phyloP scores from a whole-genome alignment of 2,113 vertebrate species.

The Actinemys pallida region DNA sequence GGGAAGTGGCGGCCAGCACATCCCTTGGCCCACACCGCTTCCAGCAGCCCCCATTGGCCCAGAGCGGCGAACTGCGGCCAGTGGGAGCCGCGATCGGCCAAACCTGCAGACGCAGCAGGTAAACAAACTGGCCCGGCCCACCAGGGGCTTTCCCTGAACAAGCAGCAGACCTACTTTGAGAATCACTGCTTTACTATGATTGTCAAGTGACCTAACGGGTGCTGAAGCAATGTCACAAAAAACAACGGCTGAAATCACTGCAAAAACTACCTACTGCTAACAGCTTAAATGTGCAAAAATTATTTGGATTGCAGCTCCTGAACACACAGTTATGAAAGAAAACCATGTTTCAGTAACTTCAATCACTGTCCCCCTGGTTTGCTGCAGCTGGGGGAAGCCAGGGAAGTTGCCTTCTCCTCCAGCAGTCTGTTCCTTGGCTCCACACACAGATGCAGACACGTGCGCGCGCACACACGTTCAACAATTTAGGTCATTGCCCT shows the following conservation, averaged over 20 bases:
- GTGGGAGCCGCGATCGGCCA: too few relatives aligned
- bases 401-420: not conserved
- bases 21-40: too few relatives aligned
- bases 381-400: not conserved
- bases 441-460: too few relatives aligned
- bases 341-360: not conserved
- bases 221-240: conserved; percentile 25
- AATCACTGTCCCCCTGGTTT: rapidly evolving
- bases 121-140: too few relatives aligned
- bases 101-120: too few relatives aligned
- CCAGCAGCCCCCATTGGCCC: too few relatives aligned
- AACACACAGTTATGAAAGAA: not conserved
- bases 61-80: too few relatives aligned
- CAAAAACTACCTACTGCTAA: not conserved
- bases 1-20: too few relatives aligned
- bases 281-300: not conserved
- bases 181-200: not conserved
- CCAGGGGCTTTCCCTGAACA: too few relatives aligned
- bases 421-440: not conserved
- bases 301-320: not conserved
- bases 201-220: rapidly evolving
- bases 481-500: rapidly evolving
- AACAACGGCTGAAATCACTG: not conserved
- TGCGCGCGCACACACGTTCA: not conserved
- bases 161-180: too few relatives aligned